These are phyloP conservation scores for Phrynosoma blainvillii DNA, from an alignment of 2,113 vertebrate genomes.

Conservation along the genomic window DNA sequence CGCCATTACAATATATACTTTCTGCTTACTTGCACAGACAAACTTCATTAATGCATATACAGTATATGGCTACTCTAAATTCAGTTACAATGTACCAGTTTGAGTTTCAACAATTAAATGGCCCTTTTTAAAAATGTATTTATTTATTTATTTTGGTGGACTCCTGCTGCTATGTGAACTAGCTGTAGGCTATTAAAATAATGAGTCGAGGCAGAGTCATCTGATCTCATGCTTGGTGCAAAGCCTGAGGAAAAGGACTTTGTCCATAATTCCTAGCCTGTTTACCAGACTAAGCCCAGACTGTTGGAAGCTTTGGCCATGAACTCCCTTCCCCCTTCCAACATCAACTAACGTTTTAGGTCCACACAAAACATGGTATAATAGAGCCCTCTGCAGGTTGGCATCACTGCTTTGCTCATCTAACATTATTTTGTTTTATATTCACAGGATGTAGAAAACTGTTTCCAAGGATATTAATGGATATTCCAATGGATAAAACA, in stretches of 20 bases:
- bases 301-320: constrained; percentile 62
- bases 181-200: constrained; percentile 83
- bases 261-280: constrained; percentile 81
- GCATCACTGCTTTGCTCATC: neutral
- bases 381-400: constrained; percentile 81
- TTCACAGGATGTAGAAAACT: neutral
- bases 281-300: constrained; percentile 77
- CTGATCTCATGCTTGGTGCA: constrained; percentile 79
- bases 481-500: neutral
- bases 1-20: constrained; percentile 78
- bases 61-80: constrained; percentile 73
- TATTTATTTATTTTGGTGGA: constrained; percentile 68
- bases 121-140: constrained; percentile 12
- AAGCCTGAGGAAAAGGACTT: constrained; percentile 74
- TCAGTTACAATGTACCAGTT: constrained; percentile 73
- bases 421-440: neutral
- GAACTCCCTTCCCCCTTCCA: constrained; percentile 64
- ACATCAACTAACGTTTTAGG: fast-evolving
- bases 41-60: constrained; percentile 77
- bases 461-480: neutral
- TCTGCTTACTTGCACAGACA: constrained; percentile 70
- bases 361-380: constrained; percentile 60
- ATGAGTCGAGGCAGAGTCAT: constrained; percentile 80
- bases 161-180: constrained; percentile 80
- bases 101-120: constrained; percentile 82